phyloP scores from a whole-genome alignment of 2,888 invertebrate genomes.

The Bhutanitis thaidina region DNA sequence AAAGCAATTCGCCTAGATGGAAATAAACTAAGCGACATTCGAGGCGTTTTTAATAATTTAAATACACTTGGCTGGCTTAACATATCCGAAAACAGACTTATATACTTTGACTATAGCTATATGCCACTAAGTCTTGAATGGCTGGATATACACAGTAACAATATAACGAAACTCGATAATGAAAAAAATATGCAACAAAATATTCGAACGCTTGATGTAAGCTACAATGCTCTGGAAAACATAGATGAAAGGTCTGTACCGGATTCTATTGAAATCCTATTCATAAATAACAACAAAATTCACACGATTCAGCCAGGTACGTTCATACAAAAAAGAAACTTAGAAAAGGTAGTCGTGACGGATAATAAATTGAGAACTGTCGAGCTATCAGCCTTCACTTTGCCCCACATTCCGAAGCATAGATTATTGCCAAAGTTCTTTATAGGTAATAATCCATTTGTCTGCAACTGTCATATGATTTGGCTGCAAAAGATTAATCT shows the following conservation, averaged over 20 bases:
- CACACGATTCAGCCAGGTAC: slow-evolving; percentile 85
- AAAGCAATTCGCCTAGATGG: slow-evolving; percentile 88
- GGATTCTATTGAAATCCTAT: slow-evolving; percentile 85
- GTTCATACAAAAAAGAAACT: slow-evolving; percentile 84
- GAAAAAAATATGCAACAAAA: slow-evolving; percentile 83
- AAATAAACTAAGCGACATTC: slow-evolving; percentile 87
- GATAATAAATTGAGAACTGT: slow-evolving; percentile 87
- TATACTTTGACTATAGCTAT: slow-evolving; percentile 89
- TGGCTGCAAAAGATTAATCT: slow-evolving; percentile 90
- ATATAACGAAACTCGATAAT: slow-evolving; percentile 86
- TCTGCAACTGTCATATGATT: slow-evolving; percentile 93
- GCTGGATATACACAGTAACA: slow-evolving; percentile 89
- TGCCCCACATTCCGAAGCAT: slow-evolving; percentile 83
- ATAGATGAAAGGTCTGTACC: slow-evolving; percentile 85
- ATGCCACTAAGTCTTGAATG: slow-evolving; percentile 87
- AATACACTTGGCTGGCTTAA: slow-evolving; percentile 88
- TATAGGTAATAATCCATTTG: slow-evolving; percentile 90
- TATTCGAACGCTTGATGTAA: slow-evolving; percentile 88
- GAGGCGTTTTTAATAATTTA: slow-evolving; percentile 86
- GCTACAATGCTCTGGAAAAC: slow-evolving; percentile 85
- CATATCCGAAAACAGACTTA: slow-evolving; percentile 88
- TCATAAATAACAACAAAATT: slow-evolving; percentile 88
- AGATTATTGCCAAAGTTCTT: slow-evolving; percentile 87
- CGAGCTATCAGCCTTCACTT: slow-evolving; percentile 85
- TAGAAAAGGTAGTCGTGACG: slow-evolving; percentile 88